Percentiles rank a stretch among this genome's conserved stretches.
phyloP scores from a whole-genome alignment of 2,113 vertebrate species.

The Bagarius yarrelli region DNA sequence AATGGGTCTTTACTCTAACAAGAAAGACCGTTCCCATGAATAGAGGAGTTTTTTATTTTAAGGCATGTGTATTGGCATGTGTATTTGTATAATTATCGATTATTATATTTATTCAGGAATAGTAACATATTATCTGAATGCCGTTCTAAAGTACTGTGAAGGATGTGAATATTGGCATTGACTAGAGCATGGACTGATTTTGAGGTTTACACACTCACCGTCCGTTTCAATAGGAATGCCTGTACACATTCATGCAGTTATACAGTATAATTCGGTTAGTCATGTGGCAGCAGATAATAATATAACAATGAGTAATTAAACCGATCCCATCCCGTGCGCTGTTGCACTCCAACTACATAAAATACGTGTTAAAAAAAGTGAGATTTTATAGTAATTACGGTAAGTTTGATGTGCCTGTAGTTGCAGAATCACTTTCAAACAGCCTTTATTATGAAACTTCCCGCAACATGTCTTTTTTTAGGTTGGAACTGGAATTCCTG shows the following conservation, averaged over 20 bases:
- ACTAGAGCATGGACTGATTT: neutral
- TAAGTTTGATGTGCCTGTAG: too few relatives aligned
- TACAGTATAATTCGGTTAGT: neutral
- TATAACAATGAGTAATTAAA: neutral
- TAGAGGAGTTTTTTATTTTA: neutral
- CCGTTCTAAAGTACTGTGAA: neutral
- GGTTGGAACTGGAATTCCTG: too few relatives aligned
- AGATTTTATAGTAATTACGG: too few relatives aligned
- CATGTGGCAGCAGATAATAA: neutral
- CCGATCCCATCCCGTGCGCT: too few relatives aligned
- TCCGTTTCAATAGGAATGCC: neutral
- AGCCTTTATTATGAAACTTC: too few relatives aligned
- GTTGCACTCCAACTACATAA: too few relatives aligned
- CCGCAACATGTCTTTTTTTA: too few relatives aligned
- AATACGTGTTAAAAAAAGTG: too few relatives aligned
- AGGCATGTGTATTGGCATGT: neutral
- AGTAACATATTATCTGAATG: neutral
- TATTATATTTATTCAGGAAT: neutral
- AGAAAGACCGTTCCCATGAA: neutral
- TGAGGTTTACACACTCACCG: neutral
- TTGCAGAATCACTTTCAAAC: too few relatives aligned
- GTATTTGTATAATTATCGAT: neutral
- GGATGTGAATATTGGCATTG: neutral
- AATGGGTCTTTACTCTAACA: neutral
- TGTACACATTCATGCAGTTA: neutral